Conservation (phyloP, 2,797 vertebrate genomes). For the Gymnopithys bicolor region DNA sequence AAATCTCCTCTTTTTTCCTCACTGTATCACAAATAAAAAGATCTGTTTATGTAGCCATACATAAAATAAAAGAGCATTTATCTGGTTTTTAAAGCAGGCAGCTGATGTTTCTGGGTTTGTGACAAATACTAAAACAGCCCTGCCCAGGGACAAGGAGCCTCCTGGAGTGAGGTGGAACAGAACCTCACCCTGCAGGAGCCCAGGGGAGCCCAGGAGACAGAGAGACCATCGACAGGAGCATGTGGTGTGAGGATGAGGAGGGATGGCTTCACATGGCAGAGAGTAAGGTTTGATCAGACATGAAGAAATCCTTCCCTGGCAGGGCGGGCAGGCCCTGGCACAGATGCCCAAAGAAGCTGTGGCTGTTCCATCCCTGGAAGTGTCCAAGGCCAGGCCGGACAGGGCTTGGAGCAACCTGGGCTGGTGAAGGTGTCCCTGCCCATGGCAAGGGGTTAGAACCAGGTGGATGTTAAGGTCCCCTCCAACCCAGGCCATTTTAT, state of each 20-base stretch:
- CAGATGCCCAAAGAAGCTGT: neutral
- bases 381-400: neutral
- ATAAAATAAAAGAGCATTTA: neutral
- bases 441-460: neutral
- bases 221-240: neutral
- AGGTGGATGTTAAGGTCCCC: neutral
- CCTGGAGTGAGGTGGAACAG: too few species aligned
- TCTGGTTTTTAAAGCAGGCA: neutral
- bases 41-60: neutral
- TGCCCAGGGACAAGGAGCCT: neutral
- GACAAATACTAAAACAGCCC: neutral
- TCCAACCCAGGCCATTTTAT: neutral
- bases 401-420: neutral
- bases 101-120: neutral
- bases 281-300: neutral
- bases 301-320: neutral
- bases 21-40: neutral
- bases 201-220: neutral
- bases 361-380: neutral
- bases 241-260: neutral
- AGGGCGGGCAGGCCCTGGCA: neutral
- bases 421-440: neutral
- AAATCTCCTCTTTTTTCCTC: neutral
- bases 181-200: neutral
- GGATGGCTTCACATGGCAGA: neutral